phyloP scores from a whole-genome alignment of 2,113 vertebrate genomes.

The Fulmarus glacialis region DNA sequence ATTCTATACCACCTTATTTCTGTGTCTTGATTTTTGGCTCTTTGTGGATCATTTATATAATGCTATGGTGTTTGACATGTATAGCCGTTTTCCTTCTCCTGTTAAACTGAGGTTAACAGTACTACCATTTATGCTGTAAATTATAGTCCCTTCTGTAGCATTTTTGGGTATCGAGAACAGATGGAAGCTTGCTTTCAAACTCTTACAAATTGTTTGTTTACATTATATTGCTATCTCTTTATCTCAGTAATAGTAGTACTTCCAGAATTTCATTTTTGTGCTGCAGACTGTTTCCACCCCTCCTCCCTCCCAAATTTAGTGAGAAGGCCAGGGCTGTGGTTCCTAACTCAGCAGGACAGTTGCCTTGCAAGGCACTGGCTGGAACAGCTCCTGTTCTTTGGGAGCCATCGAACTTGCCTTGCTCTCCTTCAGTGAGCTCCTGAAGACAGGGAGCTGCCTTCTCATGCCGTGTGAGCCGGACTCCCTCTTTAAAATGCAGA shows the following conservation, averaged over 20 bases:
- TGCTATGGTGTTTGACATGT: neutral
- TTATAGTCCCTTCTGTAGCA: neutral
- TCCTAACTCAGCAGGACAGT: neutral
- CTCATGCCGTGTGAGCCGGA: rapidly evolving
- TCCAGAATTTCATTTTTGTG: neutral
- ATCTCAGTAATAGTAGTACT: neutral
- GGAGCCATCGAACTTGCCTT: neutral
- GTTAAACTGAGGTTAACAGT: slow-evolving; percentile 9
- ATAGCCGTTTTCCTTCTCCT: neutral
- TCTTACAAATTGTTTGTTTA: slow-evolving; percentile 44
- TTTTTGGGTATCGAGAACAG: slow-evolving; percentile 13
- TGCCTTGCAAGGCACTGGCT: neutral
- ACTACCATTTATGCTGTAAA: slow-evolving; percentile 3
- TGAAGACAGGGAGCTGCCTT: neutral
- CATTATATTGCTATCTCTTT: neutral
- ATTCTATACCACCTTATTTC: neutral
- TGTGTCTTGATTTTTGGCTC: neutral
- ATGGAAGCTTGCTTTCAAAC: slow-evolving; percentile 6
- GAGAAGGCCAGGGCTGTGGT: neutral
- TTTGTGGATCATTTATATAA: neutral
- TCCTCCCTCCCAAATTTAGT: neutral
- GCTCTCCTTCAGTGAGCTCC: neutral
- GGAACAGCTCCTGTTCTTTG: neutral
- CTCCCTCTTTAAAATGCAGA: neutral
- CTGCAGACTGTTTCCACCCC: neutral